Evolutionary conservation across 2,797 vertebrate species (phyloP), one percentile per base, ranked within the genome.

Genomic region (Enteromius anoplus): DNA sequence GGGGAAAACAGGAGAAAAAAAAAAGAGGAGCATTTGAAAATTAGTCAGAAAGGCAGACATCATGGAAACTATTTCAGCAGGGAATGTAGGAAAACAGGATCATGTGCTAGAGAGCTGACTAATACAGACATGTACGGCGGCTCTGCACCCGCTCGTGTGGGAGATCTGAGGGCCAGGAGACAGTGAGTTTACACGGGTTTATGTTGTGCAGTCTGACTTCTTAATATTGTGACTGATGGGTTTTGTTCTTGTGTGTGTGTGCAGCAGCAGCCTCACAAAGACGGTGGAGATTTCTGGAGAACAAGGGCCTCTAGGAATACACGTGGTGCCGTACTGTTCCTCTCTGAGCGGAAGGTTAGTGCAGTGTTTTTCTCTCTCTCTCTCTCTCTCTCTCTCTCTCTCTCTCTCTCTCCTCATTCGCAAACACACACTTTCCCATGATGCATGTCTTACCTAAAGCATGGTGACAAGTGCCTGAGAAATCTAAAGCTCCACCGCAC

Each of bases 341-440:
- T 97, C 98, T 5, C 91, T 99, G 87, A 98, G 97, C 88, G 98
- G 97, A 94, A 95, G 97, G 98, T 99, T 92, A 96, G 96, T 85
- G 79, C 49, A 17, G 17, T 12, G 42, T 65, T 45, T 23, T 47
- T 58, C 17, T 5, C 21, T 90, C 12, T 84, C 53, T 80, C 69
- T 55, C 75, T 37, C 37, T 37, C 37, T 37, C 37, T 37, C 26
- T 26, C 26, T 58, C 75, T 23, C 55, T 58, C 15, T 10, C 21
- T 90, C 14, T 84, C 53, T 80, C 69, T 55, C 75, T 45, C 23
- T 34, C 34, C 45, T 26, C 79, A 80, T 45, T 32, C 19, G 7
- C 47, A 2, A 12, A 11, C 34, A 4, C 58, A 42, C 23, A 34
- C 64, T 69, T 42, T 69, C 21, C 62, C 12, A 15, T 65, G 69